These are phyloP conservation scores for Salpingus planirostris DNA, from an alignment of 2,888 invertebrate species.

Conservation along the genomic window DNA sequence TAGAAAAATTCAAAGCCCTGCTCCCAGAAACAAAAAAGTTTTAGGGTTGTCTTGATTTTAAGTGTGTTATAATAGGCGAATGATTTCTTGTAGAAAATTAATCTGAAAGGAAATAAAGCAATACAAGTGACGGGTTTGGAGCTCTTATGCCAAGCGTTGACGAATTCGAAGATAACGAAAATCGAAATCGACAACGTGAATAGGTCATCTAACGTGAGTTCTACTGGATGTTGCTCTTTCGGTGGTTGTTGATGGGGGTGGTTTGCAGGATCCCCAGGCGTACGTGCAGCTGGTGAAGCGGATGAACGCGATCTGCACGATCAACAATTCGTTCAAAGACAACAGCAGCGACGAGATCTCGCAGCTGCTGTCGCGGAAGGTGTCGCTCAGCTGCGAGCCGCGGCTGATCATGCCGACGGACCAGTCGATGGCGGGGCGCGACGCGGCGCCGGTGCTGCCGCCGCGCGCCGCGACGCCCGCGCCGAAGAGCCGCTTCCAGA, in stretches of 20 bases:
- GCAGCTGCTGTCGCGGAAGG: conserved; percentile 28
- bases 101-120: conserved; percentile 37
- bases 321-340: conserved; percentile 27
- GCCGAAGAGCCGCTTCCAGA: conserved; percentile 27
- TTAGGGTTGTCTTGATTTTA: too few relatives aligned
- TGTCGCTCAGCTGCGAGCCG: conserved; percentile 35
- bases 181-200: conserved; percentile 36
- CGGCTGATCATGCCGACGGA: conserved; percentile 18
- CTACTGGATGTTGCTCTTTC: too few relatives aligned
- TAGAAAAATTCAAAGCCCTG: too few relatives aligned
- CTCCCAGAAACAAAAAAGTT: too few relatives aligned
- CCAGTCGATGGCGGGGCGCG: conserved; percentile 6
- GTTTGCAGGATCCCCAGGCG: conserved; percentile 32
- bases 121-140: conserved; percentile 34
- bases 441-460: conserved; percentile 16
- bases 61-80: too few relatives aligned
- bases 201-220: conserved; percentile 34
- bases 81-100: too few relatives aligned
- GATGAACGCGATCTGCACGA: conserved; percentile 32
- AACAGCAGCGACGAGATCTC: conserved; percentile 25
- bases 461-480: conserved; percentile 24
- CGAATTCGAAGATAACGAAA: conserved; percentile 32
- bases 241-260: too few relatives aligned
- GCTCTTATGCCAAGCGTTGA: conserved; percentile 31
- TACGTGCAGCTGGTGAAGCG: conserved; percentile 34